Conservation (phyloP, 2,113 vertebrate species). For the Pholis gunnellus region DNA sequence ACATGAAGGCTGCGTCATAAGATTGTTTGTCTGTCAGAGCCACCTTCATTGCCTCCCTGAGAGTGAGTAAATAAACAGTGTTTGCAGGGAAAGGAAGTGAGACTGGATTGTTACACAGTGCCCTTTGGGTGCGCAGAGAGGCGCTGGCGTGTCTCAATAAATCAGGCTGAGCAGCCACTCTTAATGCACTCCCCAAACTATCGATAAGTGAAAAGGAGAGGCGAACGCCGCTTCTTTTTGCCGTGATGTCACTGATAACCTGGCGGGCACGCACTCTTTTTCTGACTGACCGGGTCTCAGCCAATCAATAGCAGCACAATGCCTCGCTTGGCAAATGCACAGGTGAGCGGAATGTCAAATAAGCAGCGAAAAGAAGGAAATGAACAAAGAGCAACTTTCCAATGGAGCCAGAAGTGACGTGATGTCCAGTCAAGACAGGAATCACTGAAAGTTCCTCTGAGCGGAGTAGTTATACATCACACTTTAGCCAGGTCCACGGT, state of each 20-base stretch:
- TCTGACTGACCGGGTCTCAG: conserved; percentile 61
- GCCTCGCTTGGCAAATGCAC: conserved; percentile 61
- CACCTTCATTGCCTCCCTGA: conserved; percentile 68
- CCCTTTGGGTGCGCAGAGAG: conserved; percentile 65
- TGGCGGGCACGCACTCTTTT: conserved; percentile 58
- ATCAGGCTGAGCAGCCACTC: conserved; percentile 69
- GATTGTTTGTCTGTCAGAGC: conserved; percentile 78
- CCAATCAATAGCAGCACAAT: conserved; percentile 73
- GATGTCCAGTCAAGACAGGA: conserved; percentile 45
- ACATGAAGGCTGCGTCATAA: conserved; percentile 78
- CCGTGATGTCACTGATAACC: conserved; percentile 79
- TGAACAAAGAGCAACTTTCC: conserved; percentile 55
- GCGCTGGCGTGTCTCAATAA: conserved; percentile 69
- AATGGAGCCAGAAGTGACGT: conserved; percentile 58
- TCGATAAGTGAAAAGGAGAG: conserved; percentile 67
- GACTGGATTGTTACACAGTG: conserved; percentile 73
- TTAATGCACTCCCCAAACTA: conserved; percentile 78
- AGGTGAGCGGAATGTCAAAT: conserved; percentile 74
- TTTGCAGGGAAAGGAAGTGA: conserved; percentile 65
- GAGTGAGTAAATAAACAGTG: conserved; percentile 76
- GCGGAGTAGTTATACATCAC: conserved; percentile 50
- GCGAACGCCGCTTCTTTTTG: conserved; percentile 54
- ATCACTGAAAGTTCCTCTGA: conserved; percentile 55
- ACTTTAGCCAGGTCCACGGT: conserved; percentile 41
- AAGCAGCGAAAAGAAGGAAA: conserved; percentile 20